Conservation (phyloP, 1,140 invertebrate genomes). For the Lineus longissimus region DNA sequence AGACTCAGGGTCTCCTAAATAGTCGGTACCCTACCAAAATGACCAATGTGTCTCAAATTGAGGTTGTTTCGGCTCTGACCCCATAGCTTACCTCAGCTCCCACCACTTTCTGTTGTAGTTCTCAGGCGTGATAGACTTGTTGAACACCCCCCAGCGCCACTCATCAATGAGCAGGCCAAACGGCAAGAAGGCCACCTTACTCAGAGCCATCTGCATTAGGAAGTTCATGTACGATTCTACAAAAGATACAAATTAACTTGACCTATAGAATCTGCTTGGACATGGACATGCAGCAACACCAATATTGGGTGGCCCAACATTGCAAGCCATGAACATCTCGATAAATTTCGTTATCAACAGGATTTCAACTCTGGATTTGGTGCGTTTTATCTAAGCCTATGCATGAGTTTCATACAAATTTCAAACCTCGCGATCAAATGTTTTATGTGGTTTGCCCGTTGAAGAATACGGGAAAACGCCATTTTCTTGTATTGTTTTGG, state of each 20-base stretch:
- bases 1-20: neutral
- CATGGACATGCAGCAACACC: no score
- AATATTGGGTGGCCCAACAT: no score
- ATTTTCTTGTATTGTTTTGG: no score
- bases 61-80: constrained; percentile 39
- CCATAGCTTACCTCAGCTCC: constrained; percentile 51
- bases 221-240: constrained; percentile 81
- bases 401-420: no score
- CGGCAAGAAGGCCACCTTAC: constrained; percentile 84
- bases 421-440: no score
- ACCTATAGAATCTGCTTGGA: constrained; percentile 65
- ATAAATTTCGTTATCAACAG: no score
- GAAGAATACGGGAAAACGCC: no score
- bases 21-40: constrained; percentile 14
- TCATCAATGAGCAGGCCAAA: constrained; percentile 82
- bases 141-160: constrained; percentile 84
- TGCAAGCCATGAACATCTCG: no score
- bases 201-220: constrained; percentile 73
- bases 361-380: no score
- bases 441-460: no score
- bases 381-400: no score
- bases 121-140: constrained; percentile 58
- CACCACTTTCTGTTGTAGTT: constrained; percentile 57
- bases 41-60: neutral
- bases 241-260: constrained; percentile 39